Evolutionary conservation across 2,113 vertebrate genomes (phyloP), one percentile per base, ranked within the genome.

Genomic region (Glareola pratincola): DNA sequence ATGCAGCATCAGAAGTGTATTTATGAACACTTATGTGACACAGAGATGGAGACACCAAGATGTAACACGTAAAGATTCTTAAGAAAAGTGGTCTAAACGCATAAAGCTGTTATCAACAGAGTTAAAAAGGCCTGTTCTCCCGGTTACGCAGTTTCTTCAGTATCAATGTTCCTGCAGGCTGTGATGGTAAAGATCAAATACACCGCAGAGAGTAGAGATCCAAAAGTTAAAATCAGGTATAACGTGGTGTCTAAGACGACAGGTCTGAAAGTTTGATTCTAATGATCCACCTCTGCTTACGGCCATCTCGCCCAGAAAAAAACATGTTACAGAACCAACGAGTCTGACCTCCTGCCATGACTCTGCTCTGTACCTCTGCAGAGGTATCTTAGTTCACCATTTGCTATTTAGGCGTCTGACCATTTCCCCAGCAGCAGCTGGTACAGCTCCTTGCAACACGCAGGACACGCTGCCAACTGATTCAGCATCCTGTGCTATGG

Each of bases 291-390:
- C 22, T 43, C 60, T 77, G 30, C 66, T 48, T 56, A 71, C 41
- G 23, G 43, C n/a, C 64, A 12, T n/a, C 36, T 81, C 50, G 13
- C 18, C 22, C 48, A 51, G 24, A 47, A 72, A 89, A 89, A 89
- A 3, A 1, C 34, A 30, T 5, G 9, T 5, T 16, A 36, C 18
- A 13, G 6, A 32, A 72, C 12, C 8, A 15, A 6, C 6, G 20
- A 27, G 9, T 12, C 57, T 59, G 41, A 78, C 39, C 45, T 54
- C 43, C 66, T 39, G 29, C 50, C 19, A 22, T 5, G 34, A 18
- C 54, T n/a, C 75, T 24, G 51, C 43, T 37, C 64, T 41, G 24
- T 23, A 45, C 72, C 66, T 45, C 36, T 47, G 34, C 64, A 51
- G 39, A 72, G 17, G 27, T 30, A 18, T 6, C 18, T 22, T 36